Percentiles rank a stretch among this genome's conserved stretches.
phyloP scores from a whole-genome alignment of 2,113 vertebrate genomes.

The Chaetorhynchus papuensis region DNA sequence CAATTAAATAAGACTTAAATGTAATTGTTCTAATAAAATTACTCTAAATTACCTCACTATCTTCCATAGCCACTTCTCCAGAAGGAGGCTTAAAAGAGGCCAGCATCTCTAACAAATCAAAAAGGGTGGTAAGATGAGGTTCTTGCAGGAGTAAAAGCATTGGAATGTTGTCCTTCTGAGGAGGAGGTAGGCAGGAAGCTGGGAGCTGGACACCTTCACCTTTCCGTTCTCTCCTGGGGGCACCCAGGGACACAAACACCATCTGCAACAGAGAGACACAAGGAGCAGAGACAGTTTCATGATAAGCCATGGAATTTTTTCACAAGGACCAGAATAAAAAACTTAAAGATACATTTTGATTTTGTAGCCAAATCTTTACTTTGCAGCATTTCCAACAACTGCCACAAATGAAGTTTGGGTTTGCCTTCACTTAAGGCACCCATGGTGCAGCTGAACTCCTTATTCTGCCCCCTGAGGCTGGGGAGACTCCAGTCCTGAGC shows the following conservation, averaged over 20 bases:
- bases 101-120: conserved; percentile 96
- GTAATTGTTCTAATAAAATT: not conserved
- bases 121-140: conserved; percentile 95
- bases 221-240: conserved; percentile 92
- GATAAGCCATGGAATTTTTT: not conserved
- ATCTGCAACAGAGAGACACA: conserved; percentile 73
- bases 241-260: conserved; percentile 97
- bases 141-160: conserved; percentile 98
- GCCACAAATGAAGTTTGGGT: not conserved
- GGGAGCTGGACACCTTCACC: conserved; percentile 96
- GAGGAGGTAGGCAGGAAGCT: conserved; percentile 95
- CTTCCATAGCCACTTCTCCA: conserved; percentile 79
- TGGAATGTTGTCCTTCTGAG: conserved; percentile 98
- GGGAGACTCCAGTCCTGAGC: not conserved
- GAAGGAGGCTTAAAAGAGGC: conserved; percentile 95
- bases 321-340: not conserved
- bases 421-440: not conserved
- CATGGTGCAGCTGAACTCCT: not conserved
- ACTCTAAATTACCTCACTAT: conserved; percentile 79
- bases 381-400: not conserved
- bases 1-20: not conserved
- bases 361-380: not conserved
- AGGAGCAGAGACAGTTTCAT: not conserved
- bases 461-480: not conserved
- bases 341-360: not conserved